These are phyloP conservation scores for Tragelaphus buxtoni DNA, from an alignment of 2,113 vertebrate genomes.

Conservation along the genomic window DNA sequence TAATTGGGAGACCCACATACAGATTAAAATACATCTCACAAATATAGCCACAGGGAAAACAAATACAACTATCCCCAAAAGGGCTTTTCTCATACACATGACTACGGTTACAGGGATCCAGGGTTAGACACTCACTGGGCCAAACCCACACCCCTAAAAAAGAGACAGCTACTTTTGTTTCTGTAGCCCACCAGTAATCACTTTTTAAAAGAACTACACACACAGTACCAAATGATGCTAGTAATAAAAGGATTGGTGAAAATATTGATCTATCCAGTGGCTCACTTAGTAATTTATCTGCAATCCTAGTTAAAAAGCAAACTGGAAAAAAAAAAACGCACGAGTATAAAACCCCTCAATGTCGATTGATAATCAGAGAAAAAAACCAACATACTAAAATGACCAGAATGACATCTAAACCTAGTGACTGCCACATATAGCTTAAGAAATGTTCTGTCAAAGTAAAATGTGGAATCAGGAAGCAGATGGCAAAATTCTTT, in stretches of 20 bases:
- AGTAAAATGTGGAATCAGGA: conserved; percentile 18
- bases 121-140: neutral
- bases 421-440: neutral
- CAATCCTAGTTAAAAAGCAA: conserved; percentile 14
- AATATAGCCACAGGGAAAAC: neutral
- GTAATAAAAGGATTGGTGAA: neutral
- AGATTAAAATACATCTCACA: neutral
- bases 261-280: neutral
- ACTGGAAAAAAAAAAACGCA: neutral
- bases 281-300: neutral
- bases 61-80: neutral
- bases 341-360: neutral
- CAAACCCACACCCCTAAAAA: neutral
- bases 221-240: neutral
- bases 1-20: neutral
- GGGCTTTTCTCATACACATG: neutral
- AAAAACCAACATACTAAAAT: neutral
- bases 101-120: neutral
- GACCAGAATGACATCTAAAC: neutral
- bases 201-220: neutral
- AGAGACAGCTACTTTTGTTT: neutral
- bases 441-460: neutral
- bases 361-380: neutral
- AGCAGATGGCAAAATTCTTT: conserved; percentile 14
- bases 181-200: neutral